Conservation (phyloP, 2,888 invertebrate species). For the Cataglyphis albicans region DNA sequence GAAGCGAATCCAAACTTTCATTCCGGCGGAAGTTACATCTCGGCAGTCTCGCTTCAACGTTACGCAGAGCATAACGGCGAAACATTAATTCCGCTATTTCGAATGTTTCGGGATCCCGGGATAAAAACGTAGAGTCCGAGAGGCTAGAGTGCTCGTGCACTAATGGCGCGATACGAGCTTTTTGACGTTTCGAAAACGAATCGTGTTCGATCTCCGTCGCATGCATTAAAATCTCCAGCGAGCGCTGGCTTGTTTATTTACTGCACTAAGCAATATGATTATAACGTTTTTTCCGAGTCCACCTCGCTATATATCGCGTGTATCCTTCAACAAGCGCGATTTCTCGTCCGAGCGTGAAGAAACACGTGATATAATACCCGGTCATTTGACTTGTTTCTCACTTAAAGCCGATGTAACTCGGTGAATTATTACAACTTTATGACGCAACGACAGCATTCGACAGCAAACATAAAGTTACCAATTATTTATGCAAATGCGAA, state of each 20-base stretch:
- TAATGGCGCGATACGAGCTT: slow-evolving; percentile 32
- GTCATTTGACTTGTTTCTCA: slow-evolving; percentile 37
- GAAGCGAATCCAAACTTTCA: slow-evolving; percentile 39
- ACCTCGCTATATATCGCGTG: slow-evolving; percentile 31
- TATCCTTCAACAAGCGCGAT: slow-evolving; percentile 31
- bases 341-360: neutral
- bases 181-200: slow-evolving; percentile 69
- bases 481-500: neutral
- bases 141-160: neutral
- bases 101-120: slow-evolving; percentile 9
- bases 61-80: slow-evolving; percentile 29
- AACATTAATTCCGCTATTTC: slow-evolving; percentile 54
- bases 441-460: neutral
- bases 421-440: slow-evolving; percentile 17
- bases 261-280: slow-evolving; percentile 39
- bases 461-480: slow-evolving; percentile 1
- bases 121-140: neutral
- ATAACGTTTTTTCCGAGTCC: slow-evolving; percentile 23
- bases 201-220: slow-evolving; percentile 67
- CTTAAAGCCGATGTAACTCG: slow-evolving; percentile 23
- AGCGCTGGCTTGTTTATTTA: slow-evolving; percentile 69
- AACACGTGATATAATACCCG: slow-evolving; percentile 20
- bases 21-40: slow-evolving; percentile 33
- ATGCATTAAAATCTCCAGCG: slow-evolving; percentile 66
- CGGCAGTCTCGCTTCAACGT: slow-evolving; percentile 26